Percentiles rank a stretch among this genome's conserved stretches.
Evolutionary conservation across 2,888 invertebrate genomes (phyloP).

Genomic region (Drosophila multiciliata): DNA sequence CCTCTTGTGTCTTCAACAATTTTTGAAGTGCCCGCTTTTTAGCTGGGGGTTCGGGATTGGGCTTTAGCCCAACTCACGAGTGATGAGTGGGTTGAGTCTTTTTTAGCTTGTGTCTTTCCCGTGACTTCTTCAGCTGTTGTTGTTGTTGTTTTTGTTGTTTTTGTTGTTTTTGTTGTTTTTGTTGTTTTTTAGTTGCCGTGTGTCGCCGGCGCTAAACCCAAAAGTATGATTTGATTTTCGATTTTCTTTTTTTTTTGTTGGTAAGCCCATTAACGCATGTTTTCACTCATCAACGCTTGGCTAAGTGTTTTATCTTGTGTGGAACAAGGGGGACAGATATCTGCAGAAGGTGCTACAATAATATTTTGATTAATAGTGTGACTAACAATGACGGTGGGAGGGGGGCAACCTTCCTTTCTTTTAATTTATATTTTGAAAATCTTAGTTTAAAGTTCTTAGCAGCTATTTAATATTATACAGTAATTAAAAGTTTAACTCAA

Average conservation of each 20-base stretch:
- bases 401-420: background rate
- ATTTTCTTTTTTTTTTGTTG: constrained; percentile 22
- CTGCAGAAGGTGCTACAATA: constrained; percentile 18
- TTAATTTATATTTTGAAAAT: background rate
- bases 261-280: constrained; percentile 77
- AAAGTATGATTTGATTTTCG: constrained; percentile 79
- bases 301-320: constrained; percentile 58
- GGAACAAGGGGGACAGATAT: background rate
- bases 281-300: constrained; percentile 77
- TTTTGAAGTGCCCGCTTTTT: constrained; percentile 59
- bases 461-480: background rate
- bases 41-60: constrained; percentile 37
- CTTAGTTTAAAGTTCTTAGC: background rate
- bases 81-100: constrained; percentile 35
- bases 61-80: constrained; percentile 12
- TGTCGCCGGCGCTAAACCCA: constrained; percentile 64
- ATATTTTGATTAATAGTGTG: constrained; percentile 26
- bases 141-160: constrained; percentile 26
- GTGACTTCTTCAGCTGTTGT: constrained; percentile 53
- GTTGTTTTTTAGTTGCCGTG: constrained; percentile 44
- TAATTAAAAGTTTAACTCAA: no score
- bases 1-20: constrained; percentile 69
- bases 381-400: constrained; percentile 13
- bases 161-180: constrained; percentile 17
- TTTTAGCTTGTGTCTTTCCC: constrained; percentile 30